Base-by-base conservation (phyloP, 2,888 invertebrate genomes). In the Ormyrus labotus region DNA sequence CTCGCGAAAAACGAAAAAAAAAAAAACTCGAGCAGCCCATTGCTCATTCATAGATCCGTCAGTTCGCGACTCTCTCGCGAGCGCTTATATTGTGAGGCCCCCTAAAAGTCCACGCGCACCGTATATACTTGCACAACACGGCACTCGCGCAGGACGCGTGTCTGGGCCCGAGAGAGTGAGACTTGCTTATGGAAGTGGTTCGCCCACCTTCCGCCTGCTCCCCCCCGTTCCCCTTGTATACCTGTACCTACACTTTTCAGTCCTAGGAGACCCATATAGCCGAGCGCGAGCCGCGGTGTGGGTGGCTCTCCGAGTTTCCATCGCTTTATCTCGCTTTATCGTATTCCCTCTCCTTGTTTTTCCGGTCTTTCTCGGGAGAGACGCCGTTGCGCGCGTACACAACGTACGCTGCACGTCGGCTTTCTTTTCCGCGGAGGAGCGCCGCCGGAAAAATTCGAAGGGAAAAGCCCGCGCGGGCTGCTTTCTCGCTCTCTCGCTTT, bases 181-280 rank as follows among this genome's bases (percentile, higher is more conserved):
- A 58, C 83, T 80, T 34, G 34, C 85, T 87, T 86, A 86, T 87
- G 88, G 87, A 89, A 89, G 88, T 89, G 85, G 88, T 87, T 89
- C 89, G 90, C 90, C 90, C 88, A 90, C 89, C 83, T 81, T 71
- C 64, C 8, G 57, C 34, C 19, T 19, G 68, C 47, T 4, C 34
- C 34, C 65, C 53, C 11, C 7, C 61, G 57, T 34, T 34, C 34
- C 9, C 47, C 69, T 73, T 69, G 60, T 74, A 68, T 60, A 78
- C 60, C 65, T 75, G 45, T 75, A 69, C 11, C 51, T 53, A 48
- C 53, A 11, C 57, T 83, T 85, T 86, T 85, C 83, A 83, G 82
- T 77, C 82, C 83, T 86, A 86, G 86, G 58, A 75, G 68, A 68
- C 55, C 57, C 63, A 87, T 87, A 85, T 85, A 85, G 84, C 34